Evolutionary conservation across 1,140 invertebrate species (phyloP).

Genomic region (Plectus sambesii): DNA sequence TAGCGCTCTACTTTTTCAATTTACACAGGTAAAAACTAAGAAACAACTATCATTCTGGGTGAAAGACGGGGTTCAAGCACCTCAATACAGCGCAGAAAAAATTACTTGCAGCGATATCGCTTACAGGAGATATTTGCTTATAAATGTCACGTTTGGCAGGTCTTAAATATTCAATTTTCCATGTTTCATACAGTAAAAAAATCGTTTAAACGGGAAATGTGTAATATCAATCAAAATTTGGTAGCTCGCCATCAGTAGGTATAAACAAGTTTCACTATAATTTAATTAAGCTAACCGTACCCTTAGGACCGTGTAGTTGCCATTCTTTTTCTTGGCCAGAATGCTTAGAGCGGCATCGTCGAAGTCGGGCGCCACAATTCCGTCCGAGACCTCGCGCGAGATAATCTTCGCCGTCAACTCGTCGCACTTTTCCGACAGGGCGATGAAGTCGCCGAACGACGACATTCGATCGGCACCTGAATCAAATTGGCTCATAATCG

Average conservation of each 20-base stretch:
- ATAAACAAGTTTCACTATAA: slow-evolving; percentile 9
- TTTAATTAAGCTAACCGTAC: slow-evolving; percentile 47
- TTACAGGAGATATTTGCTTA: too few relatives aligned
- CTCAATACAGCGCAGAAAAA: too few relatives aligned
- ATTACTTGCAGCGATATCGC: too few relatives aligned
- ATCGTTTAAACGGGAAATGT: too few relatives aligned
- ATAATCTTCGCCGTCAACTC: slow-evolving; percentile 65
- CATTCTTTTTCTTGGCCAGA: slow-evolving; percentile 89
- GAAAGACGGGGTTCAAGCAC: too few relatives aligned
- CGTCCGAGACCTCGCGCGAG: slow-evolving; percentile 75
- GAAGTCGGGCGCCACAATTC: slow-evolving; percentile 87
- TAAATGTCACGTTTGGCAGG: too few relatives aligned
- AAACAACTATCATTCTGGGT: too few relatives aligned
- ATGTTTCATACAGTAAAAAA: too few relatives aligned
- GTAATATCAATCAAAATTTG: slow-evolving; percentile 4
- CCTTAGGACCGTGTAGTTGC: slow-evolving; percentile 77
- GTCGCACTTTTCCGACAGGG: slow-evolving; percentile 82
- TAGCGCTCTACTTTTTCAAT: too few relatives aligned
- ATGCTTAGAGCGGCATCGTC: slow-evolving; percentile 67
- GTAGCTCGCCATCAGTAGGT: not conserved
- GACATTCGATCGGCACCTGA: slow-evolving; percentile 92
- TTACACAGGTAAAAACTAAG: too few relatives aligned
- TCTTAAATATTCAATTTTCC: too few relatives aligned
- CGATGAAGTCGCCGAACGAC: slow-evolving; percentile 94
- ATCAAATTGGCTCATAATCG: too few relatives aligned